Evolutionary conservation across 2,797 vertebrate species (phyloP).

Genomic region (Myiotriccus ornatus): DNA sequence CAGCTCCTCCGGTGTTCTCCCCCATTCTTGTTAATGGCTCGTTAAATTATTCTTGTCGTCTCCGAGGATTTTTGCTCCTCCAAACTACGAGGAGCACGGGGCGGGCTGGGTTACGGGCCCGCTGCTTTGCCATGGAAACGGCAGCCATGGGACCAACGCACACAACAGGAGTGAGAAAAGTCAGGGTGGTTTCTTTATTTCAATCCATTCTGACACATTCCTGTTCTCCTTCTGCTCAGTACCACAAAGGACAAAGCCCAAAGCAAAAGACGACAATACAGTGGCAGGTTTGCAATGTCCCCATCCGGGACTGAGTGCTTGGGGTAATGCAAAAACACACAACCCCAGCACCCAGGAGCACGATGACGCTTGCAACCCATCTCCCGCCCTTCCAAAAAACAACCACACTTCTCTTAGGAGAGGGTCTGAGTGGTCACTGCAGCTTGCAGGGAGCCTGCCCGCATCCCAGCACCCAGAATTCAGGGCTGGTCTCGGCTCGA

Average conservation of each 20-base stretch:
- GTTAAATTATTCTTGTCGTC: constrained; percentile 58
- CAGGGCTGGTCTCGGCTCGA: accelerated
- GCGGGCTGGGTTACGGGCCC: constrained; percentile 37
- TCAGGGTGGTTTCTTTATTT: not conserved
- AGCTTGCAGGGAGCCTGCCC: not conserved
- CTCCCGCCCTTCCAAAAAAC: not conserved
- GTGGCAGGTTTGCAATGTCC: not conserved
- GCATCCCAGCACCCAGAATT: not conserved
- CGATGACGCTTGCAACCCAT: accelerated
- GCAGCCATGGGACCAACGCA: not conserved
- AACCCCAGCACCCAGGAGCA: accelerated
- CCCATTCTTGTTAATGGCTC: constrained; percentile 40
- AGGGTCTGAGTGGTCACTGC: not conserved
- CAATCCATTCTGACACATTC: not conserved
- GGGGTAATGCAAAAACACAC: not conserved
- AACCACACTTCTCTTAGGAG: accelerated
- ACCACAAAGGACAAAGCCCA: not conserved
- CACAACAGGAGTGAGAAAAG: constrained; percentile 24
- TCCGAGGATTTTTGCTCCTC: constrained; percentile 42
- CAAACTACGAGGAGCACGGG: not conserved
- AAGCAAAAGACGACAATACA: not conserved
- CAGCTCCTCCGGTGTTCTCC: constrained; percentile 31
- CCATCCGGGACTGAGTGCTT: not conserved
- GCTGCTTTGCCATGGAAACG: constrained; percentile 55
- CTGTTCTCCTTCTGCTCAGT: not conserved